phyloP scores from a whole-genome alignment of 2,797 vertebrate species.

The Malurus splendens region DNA sequence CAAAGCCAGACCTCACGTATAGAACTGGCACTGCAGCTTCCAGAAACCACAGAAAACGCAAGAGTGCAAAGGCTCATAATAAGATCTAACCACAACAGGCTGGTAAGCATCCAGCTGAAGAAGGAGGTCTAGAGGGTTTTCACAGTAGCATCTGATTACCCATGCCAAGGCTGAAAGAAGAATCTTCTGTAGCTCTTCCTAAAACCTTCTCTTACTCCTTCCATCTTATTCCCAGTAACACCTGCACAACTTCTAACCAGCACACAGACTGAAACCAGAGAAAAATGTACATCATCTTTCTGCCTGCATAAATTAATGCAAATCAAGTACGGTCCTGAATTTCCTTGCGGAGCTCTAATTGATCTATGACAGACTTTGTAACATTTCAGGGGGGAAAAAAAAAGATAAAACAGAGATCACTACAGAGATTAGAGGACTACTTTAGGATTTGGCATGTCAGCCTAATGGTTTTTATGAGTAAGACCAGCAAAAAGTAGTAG shows the following conservation, averaged over 20 bases:
- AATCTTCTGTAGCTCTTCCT: not conserved
- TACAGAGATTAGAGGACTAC: not conserved
- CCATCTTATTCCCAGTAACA: not conserved
- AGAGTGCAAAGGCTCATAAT: slow-evolving; percentile 31
- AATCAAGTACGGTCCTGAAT: slow-evolving; percentile 3
- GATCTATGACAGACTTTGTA: not conserved
- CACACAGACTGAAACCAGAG: not conserved
- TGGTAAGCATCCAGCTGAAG: slow-evolving; percentile 37
- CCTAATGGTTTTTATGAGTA: not conserved
- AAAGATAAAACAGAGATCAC: not conserved
- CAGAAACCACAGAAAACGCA: not conserved
- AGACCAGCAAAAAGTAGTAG: not conserved
- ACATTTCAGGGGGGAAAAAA: not conserved
- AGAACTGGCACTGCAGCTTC: slow-evolving; percentile 3
- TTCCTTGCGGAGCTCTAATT: not conserved
- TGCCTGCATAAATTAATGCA: not conserved
- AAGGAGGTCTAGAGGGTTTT: slow-evolving; percentile 8
- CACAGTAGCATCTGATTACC: slow-evolving; percentile 30
- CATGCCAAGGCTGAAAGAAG: not conserved
- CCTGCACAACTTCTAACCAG: not conserved
- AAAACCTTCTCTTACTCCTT: not conserved
- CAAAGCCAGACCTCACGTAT: not conserved
- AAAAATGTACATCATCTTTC: not conserved
- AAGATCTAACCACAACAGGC: slow-evolving; percentile 43
- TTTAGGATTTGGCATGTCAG: not conserved